phyloP scores from a whole-genome alignment of 2,113 vertebrate species.

The Otus sunia region DNA sequence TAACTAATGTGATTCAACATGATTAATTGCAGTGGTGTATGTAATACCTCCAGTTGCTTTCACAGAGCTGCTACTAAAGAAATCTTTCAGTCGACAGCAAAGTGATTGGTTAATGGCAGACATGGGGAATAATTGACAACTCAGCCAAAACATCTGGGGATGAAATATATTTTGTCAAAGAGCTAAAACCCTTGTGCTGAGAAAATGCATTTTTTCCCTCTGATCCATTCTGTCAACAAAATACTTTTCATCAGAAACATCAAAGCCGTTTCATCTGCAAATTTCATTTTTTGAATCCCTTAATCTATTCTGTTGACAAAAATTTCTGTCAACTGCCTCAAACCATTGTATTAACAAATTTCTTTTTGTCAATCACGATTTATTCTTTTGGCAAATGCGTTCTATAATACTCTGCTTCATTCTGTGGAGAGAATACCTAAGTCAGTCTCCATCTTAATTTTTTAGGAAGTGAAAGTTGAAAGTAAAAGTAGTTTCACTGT shows the following conservation, averaged over 20 bases:
- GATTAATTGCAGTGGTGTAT: background rate
- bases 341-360: constrained; percentile 78
- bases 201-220: constrained; percentile 63
- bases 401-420: constrained; percentile 12
- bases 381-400: constrained; percentile 52
- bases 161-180: constrained; percentile 68
- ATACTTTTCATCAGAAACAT: constrained; percentile 74
- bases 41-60: background rate
- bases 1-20: background rate
- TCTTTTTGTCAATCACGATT: constrained; percentile 76
- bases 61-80: background rate
- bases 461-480: constrained; percentile 12
- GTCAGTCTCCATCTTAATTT: constrained; percentile 20
- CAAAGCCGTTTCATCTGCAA: constrained; percentile 75
- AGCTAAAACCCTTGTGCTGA: constrained; percentile 63
- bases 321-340: constrained; percentile 75
- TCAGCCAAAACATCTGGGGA: constrained; percentile 56
- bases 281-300: constrained; percentile 74
- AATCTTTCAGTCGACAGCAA: background rate
- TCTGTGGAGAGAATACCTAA: constrained; percentile 28
- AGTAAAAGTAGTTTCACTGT: background rate
- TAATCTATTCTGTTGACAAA: constrained; percentile 79
- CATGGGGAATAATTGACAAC: constrained; percentile 48
- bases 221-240: constrained; percentile 77
- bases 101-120: constrained; percentile 32